These are phyloP conservation scores for Tragelaphus oryx DNA, from an alignment of 2,797 vertebrate species.

Conservation along the genomic window DNA sequence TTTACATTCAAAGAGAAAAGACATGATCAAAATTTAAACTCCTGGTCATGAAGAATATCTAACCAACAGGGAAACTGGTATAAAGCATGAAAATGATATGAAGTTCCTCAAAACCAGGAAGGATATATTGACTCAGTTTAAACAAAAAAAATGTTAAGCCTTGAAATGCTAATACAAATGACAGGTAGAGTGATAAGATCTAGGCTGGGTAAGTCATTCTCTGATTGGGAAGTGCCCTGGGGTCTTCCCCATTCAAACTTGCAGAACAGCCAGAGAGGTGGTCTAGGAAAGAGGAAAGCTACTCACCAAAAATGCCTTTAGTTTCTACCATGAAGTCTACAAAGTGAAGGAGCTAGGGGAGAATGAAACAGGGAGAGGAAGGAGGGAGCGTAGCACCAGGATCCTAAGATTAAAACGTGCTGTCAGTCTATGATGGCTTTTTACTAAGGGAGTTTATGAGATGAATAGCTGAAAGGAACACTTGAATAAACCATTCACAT, in stretches of 20 bases:
- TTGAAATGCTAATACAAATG: not conserved
- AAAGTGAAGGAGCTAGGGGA: not conserved
- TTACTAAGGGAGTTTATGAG: not conserved
- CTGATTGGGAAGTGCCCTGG: not conserved
- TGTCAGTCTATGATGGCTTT: not conserved
- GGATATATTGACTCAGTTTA: not conserved
- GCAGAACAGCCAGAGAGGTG: too few relatives aligned
- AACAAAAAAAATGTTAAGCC: not conserved
- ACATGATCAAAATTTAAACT: not conserved
- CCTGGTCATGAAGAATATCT: not conserved
- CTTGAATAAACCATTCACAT: rapidly evolving
- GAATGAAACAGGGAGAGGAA: not conserved
- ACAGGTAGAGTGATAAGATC: not conserved
- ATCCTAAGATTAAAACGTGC: not conserved
- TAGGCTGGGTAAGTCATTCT: not conserved
- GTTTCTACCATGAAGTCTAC: not conserved
- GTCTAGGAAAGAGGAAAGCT: not conserved
- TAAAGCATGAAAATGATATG: not conserved
- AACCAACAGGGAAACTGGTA: not conserved
- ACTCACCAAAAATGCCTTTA: not conserved
- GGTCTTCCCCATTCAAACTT: too few relatives aligned
- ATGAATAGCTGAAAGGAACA: not conserved
- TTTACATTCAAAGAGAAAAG: not conserved
- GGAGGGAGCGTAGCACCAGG: not conserved
- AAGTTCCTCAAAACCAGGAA: not conserved